Conservation (phyloP, 2,888 invertebrate species). For the Mactromeris polynyma region DNA sequence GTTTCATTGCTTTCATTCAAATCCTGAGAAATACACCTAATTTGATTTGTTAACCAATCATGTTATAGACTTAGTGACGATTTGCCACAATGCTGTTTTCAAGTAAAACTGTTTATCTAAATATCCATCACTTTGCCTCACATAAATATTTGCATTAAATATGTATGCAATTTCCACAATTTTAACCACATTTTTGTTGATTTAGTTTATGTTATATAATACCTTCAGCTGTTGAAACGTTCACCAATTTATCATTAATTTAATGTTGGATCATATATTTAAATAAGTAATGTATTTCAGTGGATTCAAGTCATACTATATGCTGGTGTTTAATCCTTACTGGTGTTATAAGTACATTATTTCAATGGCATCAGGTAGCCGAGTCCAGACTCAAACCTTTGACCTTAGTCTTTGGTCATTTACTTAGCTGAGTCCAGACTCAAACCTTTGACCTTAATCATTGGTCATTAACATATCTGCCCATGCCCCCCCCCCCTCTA, state of each 20-base stretch:
- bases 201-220: not conserved
- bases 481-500: no score
- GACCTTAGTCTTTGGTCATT: no score
- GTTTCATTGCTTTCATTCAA: not conserved
- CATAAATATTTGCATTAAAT: not conserved
- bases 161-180: not conserved
- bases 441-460: no score
- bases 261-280: not conserved
- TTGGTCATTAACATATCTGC: no score
- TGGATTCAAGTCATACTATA: no score
- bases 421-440: no score
- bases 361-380: no score
- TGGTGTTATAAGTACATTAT: no score
- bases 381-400: no score
- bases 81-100: not conserved
- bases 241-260: not conserved
- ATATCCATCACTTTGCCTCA: not conserved
- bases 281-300: not conserved
- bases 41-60: not conserved
- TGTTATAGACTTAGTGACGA: not conserved
- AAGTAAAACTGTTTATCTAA: constrained; percentile 8
- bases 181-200: not conserved
- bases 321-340: no score
- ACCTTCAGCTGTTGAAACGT: not conserved
- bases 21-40: not conserved